Percentiles rank a stretch among this genome's conserved stretches.
phyloP scores from a whole-genome alignment of 2,888 invertebrate species.

The Coenonympha arcania region DNA sequence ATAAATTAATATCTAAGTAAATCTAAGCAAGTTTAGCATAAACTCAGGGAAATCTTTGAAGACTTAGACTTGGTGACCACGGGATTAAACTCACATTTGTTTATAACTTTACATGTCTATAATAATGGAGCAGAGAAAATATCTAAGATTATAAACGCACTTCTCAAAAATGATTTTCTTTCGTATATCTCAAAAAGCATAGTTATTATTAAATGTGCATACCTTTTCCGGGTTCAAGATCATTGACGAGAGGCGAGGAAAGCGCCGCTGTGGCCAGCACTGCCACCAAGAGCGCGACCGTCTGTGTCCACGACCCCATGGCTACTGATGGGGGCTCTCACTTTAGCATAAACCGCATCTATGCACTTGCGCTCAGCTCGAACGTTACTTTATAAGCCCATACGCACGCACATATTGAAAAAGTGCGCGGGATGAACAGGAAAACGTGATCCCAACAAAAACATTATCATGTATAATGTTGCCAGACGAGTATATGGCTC shows the following conservation, averaged over 20 bases:
- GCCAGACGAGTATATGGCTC: no score
- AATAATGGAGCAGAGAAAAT: no score
- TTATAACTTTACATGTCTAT: no score
- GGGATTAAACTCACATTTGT: no score
- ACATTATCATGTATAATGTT: no score
- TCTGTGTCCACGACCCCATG: constrained; percentile 55
- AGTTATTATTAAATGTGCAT: no score
- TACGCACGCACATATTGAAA: neutral
- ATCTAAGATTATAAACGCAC: neutral
- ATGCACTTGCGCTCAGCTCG: constrained; percentile 12
- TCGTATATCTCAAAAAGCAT: constrained; percentile 19
- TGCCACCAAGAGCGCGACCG: constrained; percentile 46
- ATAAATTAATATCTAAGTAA: no score
- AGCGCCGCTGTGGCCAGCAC: constrained; percentile 36
- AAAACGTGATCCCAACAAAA: no score
- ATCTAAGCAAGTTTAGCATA: no score
- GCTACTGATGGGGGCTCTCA: constrained; percentile 42
- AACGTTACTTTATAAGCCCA: constrained; percentile 6
- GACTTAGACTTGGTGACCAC: no score
- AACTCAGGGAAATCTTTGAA: no score
- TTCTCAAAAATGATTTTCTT: neutral
- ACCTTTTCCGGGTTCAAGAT: constrained; percentile 60
- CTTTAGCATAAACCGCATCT: constrained; percentile 18
- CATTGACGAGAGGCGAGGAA: constrained; percentile 54
- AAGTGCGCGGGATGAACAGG: neutral